Evolutionary conservation across 30 jellyfish, hydroid and myxozoan genomes (phyloP).

Genomic region (Aurelia aurita complex sp. Pacific): DNA sequence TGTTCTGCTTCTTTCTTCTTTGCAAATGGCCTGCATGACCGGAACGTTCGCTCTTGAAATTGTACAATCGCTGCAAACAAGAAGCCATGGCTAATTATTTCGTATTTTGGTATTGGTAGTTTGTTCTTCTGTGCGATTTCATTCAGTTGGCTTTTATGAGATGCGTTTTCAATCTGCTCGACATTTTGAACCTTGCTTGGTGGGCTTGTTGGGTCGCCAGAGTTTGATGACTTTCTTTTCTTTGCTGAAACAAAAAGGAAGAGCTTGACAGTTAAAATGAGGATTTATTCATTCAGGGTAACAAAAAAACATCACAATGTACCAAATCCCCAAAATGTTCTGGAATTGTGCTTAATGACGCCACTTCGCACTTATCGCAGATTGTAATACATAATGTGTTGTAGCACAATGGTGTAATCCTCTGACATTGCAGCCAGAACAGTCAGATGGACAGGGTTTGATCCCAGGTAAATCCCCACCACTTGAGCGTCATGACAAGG

Average conservation of each 20-base stretch:
- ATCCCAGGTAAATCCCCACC: no score
- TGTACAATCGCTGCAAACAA: constrained; percentile 60
- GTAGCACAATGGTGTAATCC: no score
- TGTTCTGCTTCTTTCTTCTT: constrained; percentile 72
- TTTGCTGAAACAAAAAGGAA: constrained; percentile 10
- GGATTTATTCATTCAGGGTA: no score
- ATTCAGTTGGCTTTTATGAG: constrained; percentile 57
- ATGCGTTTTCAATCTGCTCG: neutral
- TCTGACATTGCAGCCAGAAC: no score
- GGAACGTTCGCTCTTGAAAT: constrained; percentile 42
- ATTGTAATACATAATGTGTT: no score
- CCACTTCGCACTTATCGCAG: no score
- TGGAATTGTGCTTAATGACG: no score
- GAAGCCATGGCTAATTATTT: neutral
- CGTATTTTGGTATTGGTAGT: constrained; percentile 45
- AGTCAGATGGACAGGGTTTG: no score
- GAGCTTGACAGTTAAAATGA: no score
- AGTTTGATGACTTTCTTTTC: constrained; percentile 22
- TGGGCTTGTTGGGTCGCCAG: neutral
- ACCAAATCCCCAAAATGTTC: no score
- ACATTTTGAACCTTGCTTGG: constrained; percentile 14
- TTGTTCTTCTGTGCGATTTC: constrained; percentile 78
- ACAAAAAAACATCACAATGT: no score
- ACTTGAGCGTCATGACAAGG: no score
- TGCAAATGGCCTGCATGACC: constrained; percentile 14